Evolutionary conservation across 2,797 vertebrate genomes (phyloP), one percentile per base, ranked within the genome.

Genomic region (Parotocinclus haroldoi): DNA sequence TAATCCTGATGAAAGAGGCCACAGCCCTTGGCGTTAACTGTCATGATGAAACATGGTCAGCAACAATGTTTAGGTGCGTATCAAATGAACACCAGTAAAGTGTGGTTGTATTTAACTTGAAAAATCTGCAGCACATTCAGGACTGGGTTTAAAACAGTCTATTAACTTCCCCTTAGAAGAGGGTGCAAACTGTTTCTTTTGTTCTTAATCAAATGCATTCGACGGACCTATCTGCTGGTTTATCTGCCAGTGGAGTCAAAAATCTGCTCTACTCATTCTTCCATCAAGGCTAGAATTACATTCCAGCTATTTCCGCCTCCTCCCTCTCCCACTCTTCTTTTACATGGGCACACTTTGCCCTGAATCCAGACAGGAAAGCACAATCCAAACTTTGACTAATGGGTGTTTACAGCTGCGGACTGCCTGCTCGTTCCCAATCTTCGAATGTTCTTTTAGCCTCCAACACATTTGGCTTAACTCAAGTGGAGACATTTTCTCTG

Each of bases 361-460:
- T 57, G 67, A 53, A 71, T 57, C 77, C 79, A 76, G 79, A 83
- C 73, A 79, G 69, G 66, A 84, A 85, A 82, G 74, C 76, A 73
- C 74, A 57, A 69, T 79, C 83, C 84, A 69, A 62, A 80, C 85
- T 75, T 27, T 77, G 69, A 68, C 82, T 89, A 87, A 89, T 88
- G 83, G 85, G 83, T 88, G 86, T 89, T 90, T 87, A 89, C 85
- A 88, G 78, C 80, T 85, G 82, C 13, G 73, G 68, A 81, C 86
- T 79, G 75, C 75, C 76, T 82, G 80, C 80, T 78, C 79, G 66
- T 79, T 63, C 76, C 78, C 78, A 78, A 70, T 80, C 78, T 80
- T 79, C 80, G 82, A 80, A 80, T 76, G 76, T 71, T 79, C 61
- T 73, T 18, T n/a, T 64, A 19, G 6, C 71, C 50, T 66, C 40